Evolutionary conservation across 2,797 vertebrate species (phyloP).

Genomic region (Diglossa cyanea): DNA sequence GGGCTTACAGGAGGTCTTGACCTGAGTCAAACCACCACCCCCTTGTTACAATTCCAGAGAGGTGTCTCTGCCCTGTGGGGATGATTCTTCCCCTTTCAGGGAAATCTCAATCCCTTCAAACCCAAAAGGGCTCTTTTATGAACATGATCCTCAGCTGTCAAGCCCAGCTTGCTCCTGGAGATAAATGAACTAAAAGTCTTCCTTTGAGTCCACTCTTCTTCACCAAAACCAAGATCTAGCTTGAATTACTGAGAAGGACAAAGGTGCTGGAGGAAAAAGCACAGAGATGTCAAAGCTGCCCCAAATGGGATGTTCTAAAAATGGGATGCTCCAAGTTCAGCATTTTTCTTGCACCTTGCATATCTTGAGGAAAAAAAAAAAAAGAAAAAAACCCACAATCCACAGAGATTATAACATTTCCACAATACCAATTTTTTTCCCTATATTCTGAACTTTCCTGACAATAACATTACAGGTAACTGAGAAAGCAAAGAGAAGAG

Average conservation of each 20-base stretch:
- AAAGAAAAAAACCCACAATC: fast-evolving
- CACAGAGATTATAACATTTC: not conserved
- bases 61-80: not conserved
- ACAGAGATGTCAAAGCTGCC: not conserved
- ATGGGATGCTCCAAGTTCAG: not conserved
- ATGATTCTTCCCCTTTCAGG: not conserved
- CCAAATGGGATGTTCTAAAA: not conserved
- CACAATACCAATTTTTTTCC: not conserved
- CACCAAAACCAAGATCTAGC: not conserved
- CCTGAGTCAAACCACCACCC: not conserved
- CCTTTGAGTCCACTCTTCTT: not conserved
- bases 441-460: not conserved
- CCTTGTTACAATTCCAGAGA: not conserved
- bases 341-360: not conserved
- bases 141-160: not conserved
- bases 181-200: not conserved
- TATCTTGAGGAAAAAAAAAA: not conserved
- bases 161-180: not conserved
- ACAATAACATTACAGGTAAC: not conserved
- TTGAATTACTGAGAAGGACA: not conserved
- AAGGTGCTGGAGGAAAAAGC: not conserved
- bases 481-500: not conserved
- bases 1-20: not conserved
- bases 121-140: not conserved
- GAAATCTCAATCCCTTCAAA: not conserved